Base-by-base conservation (phyloP, 2,797 vertebrate species). In the Synanceia verrucosa region DNA sequence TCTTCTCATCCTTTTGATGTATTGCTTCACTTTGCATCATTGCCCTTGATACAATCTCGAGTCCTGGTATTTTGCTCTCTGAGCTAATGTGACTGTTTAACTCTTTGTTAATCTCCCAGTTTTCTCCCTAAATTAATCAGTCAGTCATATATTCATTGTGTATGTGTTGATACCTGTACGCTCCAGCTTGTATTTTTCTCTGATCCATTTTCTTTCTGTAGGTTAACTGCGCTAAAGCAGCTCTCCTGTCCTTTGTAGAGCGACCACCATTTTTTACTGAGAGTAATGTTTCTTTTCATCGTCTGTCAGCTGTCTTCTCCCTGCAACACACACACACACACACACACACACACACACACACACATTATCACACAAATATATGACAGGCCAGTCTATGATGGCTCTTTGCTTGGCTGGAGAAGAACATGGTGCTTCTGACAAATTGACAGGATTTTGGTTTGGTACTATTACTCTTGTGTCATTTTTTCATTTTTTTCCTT, bases 321-420 rank as follows among this genome's bases (percentile, higher is more conserved):
- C 7, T 10, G 19, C 11, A 26, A 29, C 4, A 55, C 33, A 57
- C 60, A 28, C 47, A 55, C 33, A 57, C 60, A 28, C 47, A 55
- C 47, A 65, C 28, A 70, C 51, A 76, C 65, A 69, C 65, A 69
- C 51, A 57, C 23, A 51, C 47, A 52, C 53, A 61, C 63, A 48
- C 29, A 50, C 53, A 39, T 1, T 19, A 59, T 65, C 31, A 61
- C 75, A 56, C 61, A 81, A 91, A 91, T 89, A 92, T 93, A 90
- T 93, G 93, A 94, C 93, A 93, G 85, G 82, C 87, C 51, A 82
- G 90, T 91, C 92, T 83, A 85, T 87, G 90, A 90, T 91, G 90
- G 33, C 3, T 91, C 93, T 93, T 65, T 56, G 47, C 60, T 61
- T 59, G 65, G 66, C 37, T 73, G 50, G 50, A 74, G 57, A 65